phyloP scores from a whole-genome alignment of 2,888 invertebrate genomes.

The Catocala fraxini region DNA sequence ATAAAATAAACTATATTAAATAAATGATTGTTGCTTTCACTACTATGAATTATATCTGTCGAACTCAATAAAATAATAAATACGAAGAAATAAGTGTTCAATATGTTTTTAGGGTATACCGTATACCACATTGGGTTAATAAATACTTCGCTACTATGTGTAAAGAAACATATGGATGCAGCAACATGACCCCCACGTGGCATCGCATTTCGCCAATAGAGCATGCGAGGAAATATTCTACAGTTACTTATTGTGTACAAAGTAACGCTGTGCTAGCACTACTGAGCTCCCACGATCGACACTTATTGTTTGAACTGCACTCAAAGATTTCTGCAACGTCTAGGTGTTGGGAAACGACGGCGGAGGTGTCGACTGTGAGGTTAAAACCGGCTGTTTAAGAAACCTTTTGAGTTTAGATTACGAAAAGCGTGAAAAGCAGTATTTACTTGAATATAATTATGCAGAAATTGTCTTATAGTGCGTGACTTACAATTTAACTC shows the following conservation, averaged over 20 bases:
- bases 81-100: too few relatives aligned
- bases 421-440: constrained; percentile 81
- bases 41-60: too few relatives aligned
- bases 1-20: too few relatives aligned
- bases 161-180: neutral
- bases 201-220: constrained; percentile 72
- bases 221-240: constrained; percentile 74
- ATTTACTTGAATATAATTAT: constrained; percentile 60
- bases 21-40: too few relatives aligned
- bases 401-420: constrained; percentile 79
- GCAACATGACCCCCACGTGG: constrained; percentile 51
- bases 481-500: constrained; percentile 43
- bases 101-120: neutral
- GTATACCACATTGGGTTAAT: neutral
- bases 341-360: constrained; percentile 75
- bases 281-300: constrained; percentile 78
- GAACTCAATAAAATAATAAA: too few relatives aligned
- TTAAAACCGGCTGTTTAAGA: constrained; percentile 81
- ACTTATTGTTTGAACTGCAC: constrained; percentile 82
- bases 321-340: constrained; percentile 83
- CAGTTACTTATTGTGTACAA: constrained; percentile 71
- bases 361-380: constrained; percentile 71
- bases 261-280: constrained; percentile 66
- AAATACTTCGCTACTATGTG: neutral
- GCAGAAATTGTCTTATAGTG: constrained; percentile 53